Percentiles rank a stretch among this genome's conserved stretches.
phyloP scores from a whole-genome alignment of 2,888 invertebrate species.

The Oeneis ivallda region DNA sequence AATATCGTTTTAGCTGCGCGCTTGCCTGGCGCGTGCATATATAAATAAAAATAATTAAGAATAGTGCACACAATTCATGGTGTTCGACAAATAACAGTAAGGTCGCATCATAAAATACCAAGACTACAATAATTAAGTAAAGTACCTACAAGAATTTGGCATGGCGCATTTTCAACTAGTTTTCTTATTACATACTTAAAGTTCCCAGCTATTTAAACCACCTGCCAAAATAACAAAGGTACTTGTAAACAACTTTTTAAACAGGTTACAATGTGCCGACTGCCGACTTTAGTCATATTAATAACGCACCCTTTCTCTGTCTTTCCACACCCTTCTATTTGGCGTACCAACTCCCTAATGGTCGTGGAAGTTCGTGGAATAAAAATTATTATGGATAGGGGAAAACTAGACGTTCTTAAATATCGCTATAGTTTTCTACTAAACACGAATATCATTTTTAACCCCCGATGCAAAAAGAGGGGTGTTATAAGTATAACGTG shows the following conservation, averaged over 20 bases:
- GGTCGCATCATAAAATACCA: too few relatives aligned
- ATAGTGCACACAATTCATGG: too few relatives aligned
- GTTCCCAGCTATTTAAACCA: neutral
- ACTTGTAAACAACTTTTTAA: neutral
- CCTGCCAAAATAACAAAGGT: constrained; percentile 1
- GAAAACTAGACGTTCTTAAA: constrained; percentile 7
- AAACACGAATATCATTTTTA: neutral
- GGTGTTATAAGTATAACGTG: too few relatives aligned
- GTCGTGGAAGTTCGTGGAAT: constrained; percentile 14
- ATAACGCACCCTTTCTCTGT: constrained; percentile 26
- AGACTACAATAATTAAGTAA: too few relatives aligned
- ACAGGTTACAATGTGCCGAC: constrained; percentile 3
- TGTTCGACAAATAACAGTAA: too few relatives aligned
- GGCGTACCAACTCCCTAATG: constrained; percentile 25
- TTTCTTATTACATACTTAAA: neutral
- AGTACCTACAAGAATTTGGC: too few relatives aligned
- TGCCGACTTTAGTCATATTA: constrained; percentile 15
- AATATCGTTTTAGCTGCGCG: too few relatives aligned
- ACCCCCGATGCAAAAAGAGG: too few relatives aligned
- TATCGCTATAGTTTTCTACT: neutral
- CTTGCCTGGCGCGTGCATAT: too few relatives aligned
- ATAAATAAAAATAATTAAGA: too few relatives aligned
- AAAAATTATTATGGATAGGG: neutral
- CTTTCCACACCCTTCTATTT: constrained; percentile 32
- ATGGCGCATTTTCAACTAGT: neutral